Percentiles rank a stretch among this genome's conserved stretches.
These are phyloP conservation scores for Eudemis profundana DNA, from an alignment of 2,888 invertebrate species.

Conservation along the genomic window DNA sequence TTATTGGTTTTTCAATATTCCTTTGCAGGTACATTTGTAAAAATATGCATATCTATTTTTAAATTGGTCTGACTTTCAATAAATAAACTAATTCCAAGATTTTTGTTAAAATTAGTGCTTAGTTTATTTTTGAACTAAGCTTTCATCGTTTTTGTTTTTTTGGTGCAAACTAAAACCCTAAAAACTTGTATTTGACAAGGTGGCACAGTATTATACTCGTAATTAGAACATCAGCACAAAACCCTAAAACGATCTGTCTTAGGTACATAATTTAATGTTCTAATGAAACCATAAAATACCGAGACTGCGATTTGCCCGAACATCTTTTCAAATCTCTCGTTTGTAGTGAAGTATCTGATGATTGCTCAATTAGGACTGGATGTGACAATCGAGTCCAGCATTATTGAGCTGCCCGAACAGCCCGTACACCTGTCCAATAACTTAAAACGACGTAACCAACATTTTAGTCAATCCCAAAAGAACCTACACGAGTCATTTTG, in stretches of 20 bases:
- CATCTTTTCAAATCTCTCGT: slow-evolving; percentile 29
- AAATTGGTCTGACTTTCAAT: too few relatives aligned
- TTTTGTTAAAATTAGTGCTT: too few relatives aligned
- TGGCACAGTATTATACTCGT: too few relatives aligned
- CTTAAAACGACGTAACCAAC: background rate
- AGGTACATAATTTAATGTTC: slow-evolving; percentile 12
- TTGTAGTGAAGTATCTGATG: slow-evolving; percentile 33
- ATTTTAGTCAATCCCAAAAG: slow-evolving; percentile 5
- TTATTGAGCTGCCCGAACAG: slow-evolving; percentile 24
- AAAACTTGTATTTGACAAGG: too few relatives aligned
- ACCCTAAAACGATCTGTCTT: background rate
- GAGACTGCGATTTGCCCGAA: slow-evolving; percentile 20
- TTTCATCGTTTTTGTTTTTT: too few relatives aligned
- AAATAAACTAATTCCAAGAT: too few relatives aligned
- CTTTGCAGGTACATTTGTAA: too few relatives aligned
- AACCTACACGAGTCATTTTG: background rate
- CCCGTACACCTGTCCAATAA: slow-evolving; percentile 15
- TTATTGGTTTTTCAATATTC: too few relatives aligned
- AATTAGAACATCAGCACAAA: too few relatives aligned
- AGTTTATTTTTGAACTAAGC: too few relatives aligned
- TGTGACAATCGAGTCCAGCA: slow-evolving; percentile 33
- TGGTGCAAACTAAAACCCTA: too few relatives aligned
- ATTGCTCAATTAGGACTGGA: slow-evolving; percentile 40
- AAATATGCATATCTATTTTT: too few relatives aligned
- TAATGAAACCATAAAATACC: slow-evolving; percentile 12